A percentile compares a stretch with the other conserved stretches of the same genome.
phyloP scores from a whole-genome alignment of 2,888 invertebrate species.

The Synergus japonicus region DNA sequence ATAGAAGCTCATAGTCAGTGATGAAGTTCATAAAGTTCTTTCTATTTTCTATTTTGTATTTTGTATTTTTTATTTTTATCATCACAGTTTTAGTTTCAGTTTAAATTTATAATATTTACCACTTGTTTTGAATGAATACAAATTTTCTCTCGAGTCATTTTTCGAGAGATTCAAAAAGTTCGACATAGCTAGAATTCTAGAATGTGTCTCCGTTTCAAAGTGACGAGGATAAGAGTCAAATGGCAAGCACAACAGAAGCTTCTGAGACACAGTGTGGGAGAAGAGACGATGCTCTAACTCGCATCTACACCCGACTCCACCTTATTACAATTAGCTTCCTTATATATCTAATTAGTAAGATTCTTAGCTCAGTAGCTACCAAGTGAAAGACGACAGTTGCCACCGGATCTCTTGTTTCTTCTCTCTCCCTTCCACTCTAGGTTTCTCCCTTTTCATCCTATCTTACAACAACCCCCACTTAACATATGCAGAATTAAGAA shows the following conservation, averaged over 20 bases:
- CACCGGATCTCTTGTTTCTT: constrained; percentile 55
- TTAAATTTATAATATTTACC: neutral
- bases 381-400: constrained; percentile 73
- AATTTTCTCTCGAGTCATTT: neutral
- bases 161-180: constrained; percentile 6
- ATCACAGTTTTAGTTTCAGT: too few relatives aligned
- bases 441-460: constrained; percentile 63
- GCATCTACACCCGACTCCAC: constrained; percentile 71
- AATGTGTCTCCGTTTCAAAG: constrained; percentile 55
- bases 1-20: too few relatives aligned
- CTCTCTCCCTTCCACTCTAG: constrained; percentile 48
- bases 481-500: neutral
- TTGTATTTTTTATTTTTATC: too few relatives aligned
- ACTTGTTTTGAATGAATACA: neutral
- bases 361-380: constrained; percentile 68
- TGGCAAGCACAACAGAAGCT: constrained; percentile 40
- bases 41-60: too few relatives aligned
- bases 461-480: constrained; percentile 68
- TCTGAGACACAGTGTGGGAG: neutral
- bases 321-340: constrained; percentile 75
- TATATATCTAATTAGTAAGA: constrained; percentile 75
- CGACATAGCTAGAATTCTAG: neutral
- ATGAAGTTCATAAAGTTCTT: too few relatives aligned
- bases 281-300: constrained; percentile 43
- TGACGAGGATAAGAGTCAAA: constrained; percentile 54